A percentile compares a stretch with the other conserved stretches of the same genome.
Conservation (phyloP, 2,797 vertebrate genomes). For the Tauraco hartlaubi region DNA sequence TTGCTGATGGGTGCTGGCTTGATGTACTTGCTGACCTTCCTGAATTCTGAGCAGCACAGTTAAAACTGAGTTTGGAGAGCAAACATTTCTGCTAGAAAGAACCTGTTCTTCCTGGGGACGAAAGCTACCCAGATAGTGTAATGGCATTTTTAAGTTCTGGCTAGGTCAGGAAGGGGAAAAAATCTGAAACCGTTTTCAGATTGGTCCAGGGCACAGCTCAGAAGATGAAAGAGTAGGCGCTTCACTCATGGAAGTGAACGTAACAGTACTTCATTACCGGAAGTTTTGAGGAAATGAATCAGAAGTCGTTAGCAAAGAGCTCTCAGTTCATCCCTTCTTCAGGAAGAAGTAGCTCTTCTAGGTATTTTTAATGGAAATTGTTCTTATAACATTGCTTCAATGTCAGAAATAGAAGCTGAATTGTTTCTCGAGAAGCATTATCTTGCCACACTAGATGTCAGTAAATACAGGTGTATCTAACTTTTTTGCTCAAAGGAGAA, state of each 20-base stretch:
- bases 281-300: slow-evolving; percentile 19
- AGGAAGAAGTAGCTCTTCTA: slow-evolving; percentile 4
- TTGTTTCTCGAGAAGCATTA: not conserved
- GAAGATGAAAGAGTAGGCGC: not conserved
- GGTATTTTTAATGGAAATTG: not conserved
- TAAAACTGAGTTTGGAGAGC: not conserved
- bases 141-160: not conserved
- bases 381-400: not conserved
- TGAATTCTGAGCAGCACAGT: not conserved
- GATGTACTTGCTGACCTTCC: not conserved
- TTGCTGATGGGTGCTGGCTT: not conserved
- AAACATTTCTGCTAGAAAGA: not conserved
- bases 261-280: not conserved
- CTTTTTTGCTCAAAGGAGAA: not conserved
- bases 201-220: not conserved
- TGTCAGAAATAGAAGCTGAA: not conserved
- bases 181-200: not conserved
- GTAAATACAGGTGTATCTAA: not conserved
- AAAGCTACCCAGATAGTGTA: not conserved
- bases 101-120: not conserved
- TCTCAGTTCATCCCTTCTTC: not conserved
- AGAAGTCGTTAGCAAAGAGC: slow-evolving; percentile 10
- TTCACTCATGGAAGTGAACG: not conserved
- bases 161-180: not conserved
- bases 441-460: not conserved